Evolutionary conservation across 2,797 vertebrate species (phyloP), one percentile per base, ranked within the genome.

Genomic region (Buceros bicornis): DNA sequence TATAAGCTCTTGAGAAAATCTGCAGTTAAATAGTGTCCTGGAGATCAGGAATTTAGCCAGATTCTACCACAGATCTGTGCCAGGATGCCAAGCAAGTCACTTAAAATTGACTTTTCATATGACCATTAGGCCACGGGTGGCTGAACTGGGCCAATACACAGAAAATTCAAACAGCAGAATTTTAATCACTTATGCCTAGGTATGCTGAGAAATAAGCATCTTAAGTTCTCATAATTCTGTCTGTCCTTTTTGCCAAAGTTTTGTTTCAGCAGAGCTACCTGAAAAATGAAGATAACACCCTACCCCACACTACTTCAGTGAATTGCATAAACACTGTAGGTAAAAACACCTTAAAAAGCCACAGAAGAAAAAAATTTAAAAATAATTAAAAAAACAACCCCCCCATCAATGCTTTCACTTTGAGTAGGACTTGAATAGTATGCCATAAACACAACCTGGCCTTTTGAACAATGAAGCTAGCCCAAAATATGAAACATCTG

Each of bases 1-100:
- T 71, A 40, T 26, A 74, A 88, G 72, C 72, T 77, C 80, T 69
- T 26, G 54, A 57, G 65, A 72, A 91, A 93, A 93, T 42, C 51
- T 51, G 22, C 80, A 82, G 66, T 45, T 93, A 94, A 93, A 82
- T n/a, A 54, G 18, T 86, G 66, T 69, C 85, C 40, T 66, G 66
- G 19, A 87, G 82, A 91, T 94, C 29, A 90, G 70, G 87, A 94
- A 70, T 79, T 81, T 47, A 58, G 87, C 77, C 90, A 92, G 47
- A 43, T 28, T 69, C n/a, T 48, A 67, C 69, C 48, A 64, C 62
- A 64, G 60, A 73, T 82, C 58, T 76, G 77, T 73, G 66, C 69
- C 3, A 87, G 17, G 31, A 79, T 73, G 77, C 76, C 90, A 91
- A 19, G 26, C 8, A 65, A 93, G 57, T 57, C 57, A 81, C 31